These are phyloP conservation scores for Pipa parva DNA, from an alignment of 2,113 vertebrate species.

Conservation along the genomic window DNA sequence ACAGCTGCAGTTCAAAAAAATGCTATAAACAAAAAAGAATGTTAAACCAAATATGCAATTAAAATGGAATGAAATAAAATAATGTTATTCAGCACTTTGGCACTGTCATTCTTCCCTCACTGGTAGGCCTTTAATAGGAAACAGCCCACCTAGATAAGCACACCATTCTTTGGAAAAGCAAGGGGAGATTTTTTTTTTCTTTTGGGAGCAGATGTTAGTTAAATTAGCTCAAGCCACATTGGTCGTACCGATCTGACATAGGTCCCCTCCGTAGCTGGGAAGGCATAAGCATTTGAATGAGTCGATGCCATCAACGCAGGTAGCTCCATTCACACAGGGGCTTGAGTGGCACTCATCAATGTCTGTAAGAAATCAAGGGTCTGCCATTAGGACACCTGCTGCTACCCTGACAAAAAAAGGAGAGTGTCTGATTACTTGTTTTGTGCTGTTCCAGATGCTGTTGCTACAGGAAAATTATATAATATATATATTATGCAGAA, in stretches of 20 bases:
- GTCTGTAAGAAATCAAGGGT: constrained; percentile 92
- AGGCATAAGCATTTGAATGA: constrained; percentile 99
- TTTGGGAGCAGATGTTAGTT: constrained; percentile 69
- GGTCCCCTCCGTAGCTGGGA: constrained; percentile 96
- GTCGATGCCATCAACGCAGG: constrained; percentile 85
- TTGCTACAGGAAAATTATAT: constrained; percentile 9
- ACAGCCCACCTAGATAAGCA: constrained; percentile 4
- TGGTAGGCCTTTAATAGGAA: constrained; percentile 21
- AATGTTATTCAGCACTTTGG: constrained; percentile 4
- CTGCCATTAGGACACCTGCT: constrained; percentile 70
- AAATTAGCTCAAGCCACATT: constrained; percentile 84
- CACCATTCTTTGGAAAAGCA: neutral
- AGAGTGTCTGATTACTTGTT: constrained; percentile 44
- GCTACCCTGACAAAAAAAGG: constrained; percentile 46
- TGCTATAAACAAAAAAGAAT: constrained; percentile 10
- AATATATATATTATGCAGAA: neutral
- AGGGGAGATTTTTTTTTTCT: constrained; percentile 31
- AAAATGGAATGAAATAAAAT: constrained; percentile 16
- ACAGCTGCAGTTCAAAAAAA: neutral
- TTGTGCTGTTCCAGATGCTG: constrained; percentile 52
- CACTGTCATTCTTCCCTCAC: constrained; percentile 3
- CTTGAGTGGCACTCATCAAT: constrained; percentile 90
- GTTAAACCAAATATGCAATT: constrained; percentile 1
- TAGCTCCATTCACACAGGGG: constrained; percentile 96
- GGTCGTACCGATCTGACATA: constrained; percentile 93